phyloP scores from a whole-genome alignment of 1,140 invertebrate genomes.

The Stegodyphus mimosarum region DNA sequence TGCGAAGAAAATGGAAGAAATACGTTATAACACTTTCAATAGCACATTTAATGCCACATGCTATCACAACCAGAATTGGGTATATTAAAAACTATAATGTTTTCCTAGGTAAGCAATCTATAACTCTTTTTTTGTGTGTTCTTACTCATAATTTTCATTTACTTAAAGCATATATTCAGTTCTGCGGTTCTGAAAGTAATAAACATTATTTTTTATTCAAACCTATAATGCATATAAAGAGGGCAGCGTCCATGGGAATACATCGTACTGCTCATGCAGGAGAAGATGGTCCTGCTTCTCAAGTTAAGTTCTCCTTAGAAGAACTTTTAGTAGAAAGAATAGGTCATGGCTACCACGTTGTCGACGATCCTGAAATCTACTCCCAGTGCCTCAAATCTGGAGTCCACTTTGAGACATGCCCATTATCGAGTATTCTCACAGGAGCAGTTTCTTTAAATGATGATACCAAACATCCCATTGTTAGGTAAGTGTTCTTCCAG shows the following conservation, averaged over 20 bases:
- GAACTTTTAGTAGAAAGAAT: conserved; percentile 72
- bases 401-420: conserved; percentile 74
- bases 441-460: conserved; percentile 68
- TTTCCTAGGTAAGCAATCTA: too few relatives aligned
- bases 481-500: conserved; percentile 63
- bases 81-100: too few relatives aligned
- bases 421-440: conserved; percentile 73
- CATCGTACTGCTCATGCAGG: conserved; percentile 75
- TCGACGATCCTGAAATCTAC: conserved; percentile 72
- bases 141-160: too few relatives aligned
- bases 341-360: conserved; percentile 74
- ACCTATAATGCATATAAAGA: conserved; percentile 61
- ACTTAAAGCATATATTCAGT: too few relatives aligned
- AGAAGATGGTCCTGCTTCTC: conserved; percentile 70
- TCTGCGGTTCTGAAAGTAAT: too few relatives aligned
- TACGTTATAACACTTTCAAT: too few relatives aligned
- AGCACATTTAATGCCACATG: too few relatives aligned
- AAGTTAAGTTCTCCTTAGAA: conserved; percentile 71
- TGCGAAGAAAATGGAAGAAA: too few relatives aligned
- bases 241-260: conserved; percentile 70
- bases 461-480: conserved; percentile 67
- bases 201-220: too few relatives aligned
- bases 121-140: too few relatives aligned
- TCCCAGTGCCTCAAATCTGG: conserved; percentile 65
- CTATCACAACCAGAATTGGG: too few relatives aligned